Base-by-base conservation (phyloP, 1,140 invertebrate species). In the Diabrotica virgifera region DNA sequence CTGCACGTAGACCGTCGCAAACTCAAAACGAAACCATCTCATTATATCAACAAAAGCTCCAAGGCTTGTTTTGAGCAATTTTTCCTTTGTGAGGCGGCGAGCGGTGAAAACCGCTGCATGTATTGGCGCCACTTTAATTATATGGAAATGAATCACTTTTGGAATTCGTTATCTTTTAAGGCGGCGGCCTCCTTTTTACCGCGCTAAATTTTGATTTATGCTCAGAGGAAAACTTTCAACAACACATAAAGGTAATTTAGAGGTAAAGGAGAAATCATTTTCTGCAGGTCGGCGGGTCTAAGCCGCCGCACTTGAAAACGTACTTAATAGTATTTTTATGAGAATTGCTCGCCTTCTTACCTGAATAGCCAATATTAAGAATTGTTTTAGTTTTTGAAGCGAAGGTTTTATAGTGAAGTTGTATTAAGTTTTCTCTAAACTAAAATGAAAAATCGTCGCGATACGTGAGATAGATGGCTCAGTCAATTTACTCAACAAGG, bases 191-290 rank as follows among this genome's bases (percentile, higher is more conserved):
- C 64, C 62, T 46, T 46, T 46, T 46, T n/a, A 3, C 8, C 53
- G 64, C 51, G 62, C 59, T 64, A 67, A 67, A 67, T 64, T 67
- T 67, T 67, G 66, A 67, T 67, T 67, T 67, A 67, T 63, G 61
- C 46, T 14, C 0, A 11, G 24, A 52, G 46, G 59, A 46, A 60
- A 60, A 60, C 59, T 60, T 60, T 50, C 38, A 60, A 38, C 38
- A 60, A 60, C 50, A 60, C 59, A 60, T 60, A 60, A 60, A 60
- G 59, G 52, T 60, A 60, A 60, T 60, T 60, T 60, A 60, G 13
- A 52, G 59, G 50, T 36, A 38, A 60, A 60, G 46, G 36, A 60
- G 40, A 36, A 60, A 60, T 60, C 59, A 60, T 60, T 51, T 60
- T 52, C 40, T 60, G 57, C 59, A 35, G 40, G 36, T 60, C 59